Conservation (phyloP, 2,888 invertebrate species). For the Axea sp. region DNA sequence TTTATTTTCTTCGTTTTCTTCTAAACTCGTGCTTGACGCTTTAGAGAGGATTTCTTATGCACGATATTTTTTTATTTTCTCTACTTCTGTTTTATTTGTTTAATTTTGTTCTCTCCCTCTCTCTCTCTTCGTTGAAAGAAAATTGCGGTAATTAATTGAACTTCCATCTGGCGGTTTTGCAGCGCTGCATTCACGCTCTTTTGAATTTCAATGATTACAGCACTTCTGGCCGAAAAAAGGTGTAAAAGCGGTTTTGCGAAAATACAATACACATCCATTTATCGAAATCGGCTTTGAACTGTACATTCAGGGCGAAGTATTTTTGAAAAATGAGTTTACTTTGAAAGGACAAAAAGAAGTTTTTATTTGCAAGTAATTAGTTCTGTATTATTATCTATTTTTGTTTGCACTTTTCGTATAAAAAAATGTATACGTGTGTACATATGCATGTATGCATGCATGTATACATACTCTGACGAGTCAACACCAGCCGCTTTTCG, state of each 20-base stretch:
- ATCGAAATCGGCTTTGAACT: conserved; percentile 41
- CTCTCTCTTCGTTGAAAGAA: not conserved
- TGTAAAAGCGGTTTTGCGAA: conserved; percentile 49
- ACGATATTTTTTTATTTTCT: too few relatives aligned
- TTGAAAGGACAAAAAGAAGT: conserved; percentile 19
- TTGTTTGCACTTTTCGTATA: too few relatives aligned
- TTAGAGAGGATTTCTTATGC: too few relatives aligned
- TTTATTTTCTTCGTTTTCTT: too few relatives aligned
- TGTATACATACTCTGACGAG: too few relatives aligned
- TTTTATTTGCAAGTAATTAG: conserved; percentile 24
- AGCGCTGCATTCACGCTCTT: conserved; percentile 32
- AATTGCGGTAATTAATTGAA: conserved; percentile 53
- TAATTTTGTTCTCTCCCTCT: too few relatives aligned
- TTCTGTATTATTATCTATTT: too few relatives aligned
- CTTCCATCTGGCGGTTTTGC: conserved; percentile 42
- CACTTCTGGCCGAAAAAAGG: conserved; percentile 53
- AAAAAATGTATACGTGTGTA: too few relatives aligned
- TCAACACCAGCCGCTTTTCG: too few relatives aligned
- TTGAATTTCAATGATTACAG: conserved; percentile 57
- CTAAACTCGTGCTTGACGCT: too few relatives aligned
- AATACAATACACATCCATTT: conserved; percentile 55
- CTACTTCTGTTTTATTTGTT: too few relatives aligned
- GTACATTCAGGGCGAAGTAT: conserved; percentile 30
- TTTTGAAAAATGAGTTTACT: conserved; percentile 48
- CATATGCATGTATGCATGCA: too few relatives aligned